These are phyloP conservation scores for Autographa pulchrina DNA, from an alignment of 2,888 invertebrate species.

Conservation along the genomic window DNA sequence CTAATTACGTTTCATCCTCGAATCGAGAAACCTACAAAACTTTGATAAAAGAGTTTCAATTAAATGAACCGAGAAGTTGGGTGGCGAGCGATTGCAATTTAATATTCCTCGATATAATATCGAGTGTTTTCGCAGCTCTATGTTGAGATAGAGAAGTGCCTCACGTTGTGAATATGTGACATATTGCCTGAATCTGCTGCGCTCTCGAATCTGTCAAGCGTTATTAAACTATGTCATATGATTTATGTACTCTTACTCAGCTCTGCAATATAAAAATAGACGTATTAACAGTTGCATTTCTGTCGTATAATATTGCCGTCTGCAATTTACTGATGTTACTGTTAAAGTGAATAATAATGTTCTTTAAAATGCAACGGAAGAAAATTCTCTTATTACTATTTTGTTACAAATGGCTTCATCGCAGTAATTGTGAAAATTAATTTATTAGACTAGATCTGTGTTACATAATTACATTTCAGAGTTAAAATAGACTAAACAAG, in stretches of 20 bases:
- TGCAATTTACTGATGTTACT: constrained; percentile 11
- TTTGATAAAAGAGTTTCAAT: constrained; percentile 37
- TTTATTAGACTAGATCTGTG: too few species aligned
- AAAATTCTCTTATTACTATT: too few species aligned
- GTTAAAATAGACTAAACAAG: too few species aligned
- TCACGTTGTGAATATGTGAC: constrained; percentile 71
- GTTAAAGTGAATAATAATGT: background rate
- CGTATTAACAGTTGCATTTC: constrained; percentile 44
- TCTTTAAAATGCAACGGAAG: background rate
- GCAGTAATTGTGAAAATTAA: too few species aligned
- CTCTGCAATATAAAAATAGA: constrained; percentile 47
- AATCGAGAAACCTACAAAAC: constrained; percentile 49
- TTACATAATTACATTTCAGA: too few species aligned
- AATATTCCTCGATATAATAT: constrained; percentile 36
- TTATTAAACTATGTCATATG: constrained; percentile 80
- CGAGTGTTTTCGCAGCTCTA: constrained; percentile 53
- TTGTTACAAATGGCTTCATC: background rate
- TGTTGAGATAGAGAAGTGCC: constrained; percentile 62
- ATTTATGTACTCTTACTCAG: constrained; percentile 70
- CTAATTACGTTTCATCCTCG: constrained; percentile 33
- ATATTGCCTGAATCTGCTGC: constrained; percentile 82
- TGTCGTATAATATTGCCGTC: constrained; percentile 2
- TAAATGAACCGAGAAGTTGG: constrained; percentile 39
- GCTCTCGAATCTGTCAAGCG: constrained; percentile 82
- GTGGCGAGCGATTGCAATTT: constrained; percentile 23